These are phyloP conservation scores for Odocoileus virginianus DNA, from an alignment of 2,113 vertebrate species.

Conservation along the genomic window DNA sequence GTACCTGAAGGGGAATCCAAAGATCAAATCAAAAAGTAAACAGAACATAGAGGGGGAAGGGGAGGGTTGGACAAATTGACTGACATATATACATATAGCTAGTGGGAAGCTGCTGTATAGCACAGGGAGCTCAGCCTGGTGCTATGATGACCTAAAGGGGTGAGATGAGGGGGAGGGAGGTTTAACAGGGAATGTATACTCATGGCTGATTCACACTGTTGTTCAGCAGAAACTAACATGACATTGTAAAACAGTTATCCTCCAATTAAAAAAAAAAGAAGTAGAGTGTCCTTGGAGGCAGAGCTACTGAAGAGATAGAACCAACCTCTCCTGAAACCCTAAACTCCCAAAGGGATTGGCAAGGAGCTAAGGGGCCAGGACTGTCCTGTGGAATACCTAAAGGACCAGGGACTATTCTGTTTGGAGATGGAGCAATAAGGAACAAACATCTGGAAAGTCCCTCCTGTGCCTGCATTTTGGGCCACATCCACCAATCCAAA, in stretches of 20 bases:
- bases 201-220: not conserved
- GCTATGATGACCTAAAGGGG: not conserved
- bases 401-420: not conserved
- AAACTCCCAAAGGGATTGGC: not conserved
- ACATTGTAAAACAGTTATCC: not conserved
- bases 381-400: not conserved
- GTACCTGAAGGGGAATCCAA: slow-evolving; percentile 82
- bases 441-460: not conserved
- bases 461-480: not conserved
- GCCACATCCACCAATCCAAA: not conserved
- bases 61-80: not conserved
- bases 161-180: not conserved
- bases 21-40: slow-evolving; percentile 40
- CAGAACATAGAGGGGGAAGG: not conserved
- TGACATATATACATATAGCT: not conserved
- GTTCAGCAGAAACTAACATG: not conserved
- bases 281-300: not conserved
- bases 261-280: not conserved
- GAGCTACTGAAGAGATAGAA: not conserved
- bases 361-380: not conserved
- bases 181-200: not conserved
- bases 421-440: not conserved
- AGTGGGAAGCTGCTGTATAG: not conserved
- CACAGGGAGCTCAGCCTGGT: not conserved
- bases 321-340: not conserved